Evolutionary conservation across 2,888 invertebrate genomes (phyloP).

Genomic region (Clanis bilineata): DNA sequence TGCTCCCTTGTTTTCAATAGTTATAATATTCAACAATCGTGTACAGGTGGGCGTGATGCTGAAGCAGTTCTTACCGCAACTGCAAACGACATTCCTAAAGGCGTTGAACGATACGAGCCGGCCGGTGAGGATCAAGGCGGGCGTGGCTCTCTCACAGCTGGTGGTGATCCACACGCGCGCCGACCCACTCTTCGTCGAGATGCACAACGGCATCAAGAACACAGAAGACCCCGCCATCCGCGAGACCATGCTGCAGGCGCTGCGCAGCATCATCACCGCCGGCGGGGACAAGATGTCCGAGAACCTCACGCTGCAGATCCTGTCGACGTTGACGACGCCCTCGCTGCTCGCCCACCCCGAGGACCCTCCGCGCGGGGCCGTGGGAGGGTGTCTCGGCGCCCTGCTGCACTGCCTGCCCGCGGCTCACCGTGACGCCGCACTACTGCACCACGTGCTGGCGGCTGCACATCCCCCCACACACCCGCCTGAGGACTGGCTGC

Average conservation of each 20-base stretch:
- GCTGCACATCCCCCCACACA: conserved; percentile 90
- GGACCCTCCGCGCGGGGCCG: conserved; percentile 90
- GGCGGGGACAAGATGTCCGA: conserved; percentile 96
- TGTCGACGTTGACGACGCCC: conserved; percentile 83
- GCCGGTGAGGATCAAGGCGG: conserved; percentile 94
- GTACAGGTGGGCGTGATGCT: conserved; percentile 94
- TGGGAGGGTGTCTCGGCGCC: conserved; percentile 95
- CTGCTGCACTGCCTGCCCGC: conserved; percentile 88
- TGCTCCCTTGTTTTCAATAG: background rate
- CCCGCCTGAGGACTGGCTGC: conserved; percentile 85
- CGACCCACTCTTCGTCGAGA: conserved; percentile 96
- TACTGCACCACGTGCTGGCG: conserved; percentile 88
- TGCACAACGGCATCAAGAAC: conserved; percentile 92
- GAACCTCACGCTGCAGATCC: conserved; percentile 87
- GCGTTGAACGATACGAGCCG: conserved; percentile 95
- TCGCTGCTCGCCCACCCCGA: conserved; percentile 88
- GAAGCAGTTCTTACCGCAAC: conserved; percentile 98
- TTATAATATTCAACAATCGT: background rate
- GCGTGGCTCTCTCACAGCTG: conserved; percentile 92
- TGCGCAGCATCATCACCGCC: conserved; percentile 91
- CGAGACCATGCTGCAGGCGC: conserved; percentile 96
- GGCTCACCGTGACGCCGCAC: conserved; percentile 87
- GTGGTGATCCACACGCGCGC: conserved; percentile 96
- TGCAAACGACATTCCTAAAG: conserved; percentile 99
- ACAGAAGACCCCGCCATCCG: conserved; percentile 93